Base-by-base conservation (phyloP, 2,113 vertebrate genomes). In the Pedionomus torquatus region DNA sequence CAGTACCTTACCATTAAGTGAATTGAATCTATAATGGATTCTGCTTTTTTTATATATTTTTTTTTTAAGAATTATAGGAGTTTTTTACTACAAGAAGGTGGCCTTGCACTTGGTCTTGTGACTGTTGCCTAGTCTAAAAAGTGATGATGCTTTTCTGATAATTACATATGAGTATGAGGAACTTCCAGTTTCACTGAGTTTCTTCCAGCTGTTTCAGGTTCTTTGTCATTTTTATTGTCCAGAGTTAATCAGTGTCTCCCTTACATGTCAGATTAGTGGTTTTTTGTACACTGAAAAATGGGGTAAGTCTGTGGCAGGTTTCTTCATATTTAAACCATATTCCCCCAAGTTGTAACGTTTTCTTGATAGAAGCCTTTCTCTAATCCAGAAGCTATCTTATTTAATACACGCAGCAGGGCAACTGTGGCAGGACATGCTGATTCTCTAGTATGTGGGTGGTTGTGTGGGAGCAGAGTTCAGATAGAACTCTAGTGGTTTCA, bases 391-490 rank as follows among this genome's bases (percentile, higher is more conserved):
- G 18, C 21, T 2, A 7, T 63, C 20, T 20, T 61, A n/a, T 63
- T 83, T 71, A 71, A 15, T 54, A 13, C 5, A 5, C 0, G 1
- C 43, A 43, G 13, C 31, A n/a, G 44, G 28, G 51, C 39, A 31
- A 28, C 41, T 60, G 17, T 80, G 85, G 39, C 54, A 71, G 60
- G 69, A 30, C 26, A 2, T 26, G 51, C 52, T 82, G 69, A 37
- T 81, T 71, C 43, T 37, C 28, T 82, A 44, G 61, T 7, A 5
- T 31, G 83, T 91, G 69, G 65, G 69, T 69, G 66, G 35, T 52
- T 87, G 44, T 31, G 48, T 52, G 55, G 74, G 55, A 93, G 48
- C 41, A 82, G 87, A 66, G 39, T 82, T 96, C 65, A 75, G 35
- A n/a, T n/a, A n/a, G n/a, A n/a, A n/a, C n/a, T n/a, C n/a, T n/a